These are phyloP conservation scores for Bembecia ichneumoniformis DNA, from an alignment of 2,888 invertebrate genomes.

Conservation along the genomic window DNA sequence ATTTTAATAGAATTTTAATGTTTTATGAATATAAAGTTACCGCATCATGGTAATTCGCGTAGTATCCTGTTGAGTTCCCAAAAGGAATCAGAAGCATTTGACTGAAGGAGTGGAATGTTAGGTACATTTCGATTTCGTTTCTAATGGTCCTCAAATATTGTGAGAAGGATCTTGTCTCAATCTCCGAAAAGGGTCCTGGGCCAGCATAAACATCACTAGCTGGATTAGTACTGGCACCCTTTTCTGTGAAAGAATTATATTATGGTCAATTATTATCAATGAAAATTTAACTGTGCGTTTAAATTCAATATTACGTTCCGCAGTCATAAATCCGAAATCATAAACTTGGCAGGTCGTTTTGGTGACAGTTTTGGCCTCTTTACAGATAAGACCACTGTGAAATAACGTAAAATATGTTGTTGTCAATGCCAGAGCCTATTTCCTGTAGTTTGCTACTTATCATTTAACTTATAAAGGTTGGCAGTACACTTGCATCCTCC, in stretches of 20 bases:
- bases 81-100: slow-evolving; percentile 78
- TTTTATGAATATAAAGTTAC: slow-evolving; percentile 15
- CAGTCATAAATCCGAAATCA: no score
- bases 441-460: no score
- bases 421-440: no score
- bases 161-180: slow-evolving; percentile 52
- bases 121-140: slow-evolving; percentile 45
- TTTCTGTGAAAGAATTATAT: slow-evolving; percentile 30
- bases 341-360: no score
- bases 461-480: no score
- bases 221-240: slow-evolving; percentile 43
- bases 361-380: no score
- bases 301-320: neutral
- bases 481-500: no score
- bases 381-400: no score
- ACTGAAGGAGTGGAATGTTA: slow-evolving; percentile 78
- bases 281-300: neutral
- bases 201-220: slow-evolving; percentile 67
- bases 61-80: slow-evolving; percentile 32
- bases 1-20: neutral
- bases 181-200: slow-evolving; percentile 67
- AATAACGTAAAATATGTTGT: no score
- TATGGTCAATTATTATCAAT: no score
- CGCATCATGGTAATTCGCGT: slow-evolving; percentile 35
- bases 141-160: slow-evolving; percentile 29